These are phyloP conservation scores for Scaptomyza reducta DNA, from an alignment of 2,888 invertebrate genomes.

Conservation along the genomic window DNA sequence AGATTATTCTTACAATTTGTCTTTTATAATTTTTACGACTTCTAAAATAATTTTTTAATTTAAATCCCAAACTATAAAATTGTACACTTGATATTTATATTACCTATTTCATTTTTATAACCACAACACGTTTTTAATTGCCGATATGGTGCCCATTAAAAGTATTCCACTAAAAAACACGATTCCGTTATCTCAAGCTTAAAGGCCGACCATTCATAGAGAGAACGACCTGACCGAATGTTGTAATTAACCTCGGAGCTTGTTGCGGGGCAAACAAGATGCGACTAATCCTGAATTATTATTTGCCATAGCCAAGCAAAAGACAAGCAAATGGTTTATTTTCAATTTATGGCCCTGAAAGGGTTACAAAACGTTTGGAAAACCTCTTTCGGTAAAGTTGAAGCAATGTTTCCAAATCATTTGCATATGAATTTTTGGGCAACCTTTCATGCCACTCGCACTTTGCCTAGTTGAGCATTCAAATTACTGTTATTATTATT, in stretches of 20 bases:
- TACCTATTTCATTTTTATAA: not conserved
- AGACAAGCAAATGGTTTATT: slow-evolving; percentile 73
- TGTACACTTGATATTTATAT: not conserved
- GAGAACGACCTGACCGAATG: slow-evolving; percentile 78
- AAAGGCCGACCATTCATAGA: slow-evolving; percentile 66
- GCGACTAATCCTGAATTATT: slow-evolving; percentile 77
- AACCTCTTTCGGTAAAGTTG: slow-evolving; percentile 2
- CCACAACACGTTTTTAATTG: slow-evolving; percentile 28
- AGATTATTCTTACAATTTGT: too few species aligned
- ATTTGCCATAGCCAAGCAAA: slow-evolving; percentile 57
- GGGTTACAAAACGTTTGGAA: slow-evolving; percentile 34
- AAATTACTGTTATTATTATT: slow-evolving; percentile 79
- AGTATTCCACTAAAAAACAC: slow-evolving; percentile 37
- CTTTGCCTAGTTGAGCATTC: slow-evolving; percentile 69
- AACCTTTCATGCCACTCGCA: slow-evolving; percentile 52
- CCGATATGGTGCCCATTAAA: slow-evolving; percentile 6
- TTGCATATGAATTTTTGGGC: slow-evolving; percentile 75
- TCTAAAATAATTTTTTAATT: too few species aligned
- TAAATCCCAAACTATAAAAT: not conserved
- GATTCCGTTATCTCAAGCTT: slow-evolving; percentile 78
- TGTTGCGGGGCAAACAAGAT: slow-evolving; percentile 49
- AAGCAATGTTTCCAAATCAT: slow-evolving; percentile 65
- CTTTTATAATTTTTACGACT: too few species aligned
- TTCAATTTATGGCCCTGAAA: slow-evolving; percentile 70
- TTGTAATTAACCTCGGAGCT: slow-evolving; percentile 75